A percentile compares a stretch with the other conserved stretches of the same genome.
phyloP scores from a whole-genome alignment of 2,888 invertebrate species.

The Theretra japonica region DNA sequence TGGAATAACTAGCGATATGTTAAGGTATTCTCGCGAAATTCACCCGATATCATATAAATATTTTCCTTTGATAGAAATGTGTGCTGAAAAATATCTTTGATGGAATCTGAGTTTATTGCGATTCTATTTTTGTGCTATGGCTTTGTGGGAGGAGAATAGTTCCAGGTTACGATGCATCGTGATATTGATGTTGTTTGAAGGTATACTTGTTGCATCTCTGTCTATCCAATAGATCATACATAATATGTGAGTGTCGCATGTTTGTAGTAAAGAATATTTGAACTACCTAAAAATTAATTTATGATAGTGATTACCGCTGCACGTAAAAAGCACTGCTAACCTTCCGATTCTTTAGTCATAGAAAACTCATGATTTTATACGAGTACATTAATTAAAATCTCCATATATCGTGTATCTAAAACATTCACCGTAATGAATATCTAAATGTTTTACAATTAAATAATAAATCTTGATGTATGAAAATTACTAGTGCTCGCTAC shows the following conservation, averaged over 20 bases:
- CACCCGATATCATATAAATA: constrained; percentile 3
- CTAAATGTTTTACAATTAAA: neutral
- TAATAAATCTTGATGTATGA: neutral
- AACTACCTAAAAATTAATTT: too few relatives aligned
- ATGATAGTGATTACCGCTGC: too few relatives aligned
- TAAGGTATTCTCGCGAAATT: neutral
- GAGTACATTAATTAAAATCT: too few relatives aligned
- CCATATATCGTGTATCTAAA: too few relatives aligned
- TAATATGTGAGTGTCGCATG: too few relatives aligned
- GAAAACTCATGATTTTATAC: too few relatives aligned
- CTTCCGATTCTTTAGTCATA: too few relatives aligned
- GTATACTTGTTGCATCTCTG: neutral
- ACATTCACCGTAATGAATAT: neutral
- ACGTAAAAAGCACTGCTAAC: too few relatives aligned
- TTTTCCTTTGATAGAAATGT: constrained; percentile 19
- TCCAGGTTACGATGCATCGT: neutral
- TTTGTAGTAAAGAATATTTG: too few relatives aligned
- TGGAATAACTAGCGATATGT: neutral
- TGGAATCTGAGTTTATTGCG: neutral
- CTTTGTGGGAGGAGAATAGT: neutral
- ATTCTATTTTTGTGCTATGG: neutral
- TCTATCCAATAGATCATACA: too few relatives aligned
- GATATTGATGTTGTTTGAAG: neutral
- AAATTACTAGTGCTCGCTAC: constrained; percentile 2
- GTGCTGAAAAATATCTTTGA: neutral